Evolutionary conservation across 2,888 invertebrate species (phyloP), one percentile per base, ranked within the genome.

Genomic region (Drosophila infuscata): DNA sequence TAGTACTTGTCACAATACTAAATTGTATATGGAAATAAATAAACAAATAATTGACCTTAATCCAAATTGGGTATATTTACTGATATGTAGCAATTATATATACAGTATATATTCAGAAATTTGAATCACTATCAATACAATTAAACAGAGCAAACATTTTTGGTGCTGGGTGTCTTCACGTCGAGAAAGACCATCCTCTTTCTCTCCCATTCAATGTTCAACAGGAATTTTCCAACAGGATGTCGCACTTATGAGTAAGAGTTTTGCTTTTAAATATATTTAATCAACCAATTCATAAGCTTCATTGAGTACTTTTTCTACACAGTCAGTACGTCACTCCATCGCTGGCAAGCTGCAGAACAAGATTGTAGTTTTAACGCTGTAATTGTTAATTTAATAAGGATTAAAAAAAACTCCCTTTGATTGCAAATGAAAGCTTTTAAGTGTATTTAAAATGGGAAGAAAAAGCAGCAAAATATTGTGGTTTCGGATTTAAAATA

Each of bases 291-390:
- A 41, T 58, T 62, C 15, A 38, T 17, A 41, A 25, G 12, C 54
- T 30, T 41, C 48, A 51, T 68, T 69, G 41, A 68, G 30, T 51
- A 41, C 8, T 33, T 25, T 68, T 41, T 41, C 33, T 41, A 20
- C 35, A 5, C n/a, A 35, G 29, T 6, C 29, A 35, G 25, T 41
- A 17, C 5, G 48, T 51, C 35, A 30, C 41, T 41, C n/a, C 3
- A n/a, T n/a, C 36, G 51, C 30, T 36, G 29, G 49, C 41, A 43
- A 41, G 49, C 15, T 29, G 3, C 36, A 67, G 30, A 67, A 30
- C 9, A 35, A 20, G 11, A 38, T 36, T 46, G 46, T 43, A 36
- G 52, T 41, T 56, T 30, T 15, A 41, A 8, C 20, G 15, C 7
- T n/a, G 0, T n/a, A 38, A 11, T 54, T 33, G 3, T 2, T 11